Evolutionary conservation across 2,888 invertebrate species (phyloP), one percentile per base, ranked within the genome.

Genomic region (Stenurella melanura): DNA sequence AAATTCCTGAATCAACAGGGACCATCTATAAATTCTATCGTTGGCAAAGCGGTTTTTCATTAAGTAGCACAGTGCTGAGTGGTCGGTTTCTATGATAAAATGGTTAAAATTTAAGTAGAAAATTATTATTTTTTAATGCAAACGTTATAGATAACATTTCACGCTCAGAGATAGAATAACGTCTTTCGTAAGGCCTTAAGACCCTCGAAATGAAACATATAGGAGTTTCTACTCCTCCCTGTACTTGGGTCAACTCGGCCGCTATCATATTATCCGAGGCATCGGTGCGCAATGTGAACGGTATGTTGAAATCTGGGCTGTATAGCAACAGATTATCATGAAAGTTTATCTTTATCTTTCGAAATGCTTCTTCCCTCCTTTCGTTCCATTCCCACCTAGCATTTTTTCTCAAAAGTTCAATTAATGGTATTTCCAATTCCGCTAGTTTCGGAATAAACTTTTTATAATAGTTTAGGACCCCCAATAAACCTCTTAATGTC

Each of bases 381-480:
- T 42, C 42, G 11, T 42, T 42, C 61, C 60, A 71, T 74, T 74
- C 6, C 42, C 56, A 10, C 54, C 21, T n/a, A 74, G 64, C 12
- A n/a, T n/a, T n/a, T n/a, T n/a, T n/a, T n/a, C n/a, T n/a, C n/a
- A n/a, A n/a, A n/a, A n/a, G n/a, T n/a, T 61, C 57, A 12, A 71
- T 56, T 17, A 67, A 58, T 54, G 66, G 66, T 10, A 75, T 19
- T 66, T 63, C n/a, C 50, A 58, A 66, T 50, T 71, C 67, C 0
- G 42, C 58, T 1, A 74, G 10, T 12, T 74, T 18, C 54, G 74
- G 74, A 12, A 74, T 60, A 6, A 60, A 60, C 60, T 54, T 58
- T 30, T 74, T 68, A 12, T 67, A 74, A 61, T 68, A 74, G 50
- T 74, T 57, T 11, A 75, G 54, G 83, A 84, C 12, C n/a, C n/a